Percentiles rank a stretch among this genome's conserved stretches.
phyloP scores from a whole-genome alignment of 2,113 vertebrate genomes.

The Natator depressus region DNA sequence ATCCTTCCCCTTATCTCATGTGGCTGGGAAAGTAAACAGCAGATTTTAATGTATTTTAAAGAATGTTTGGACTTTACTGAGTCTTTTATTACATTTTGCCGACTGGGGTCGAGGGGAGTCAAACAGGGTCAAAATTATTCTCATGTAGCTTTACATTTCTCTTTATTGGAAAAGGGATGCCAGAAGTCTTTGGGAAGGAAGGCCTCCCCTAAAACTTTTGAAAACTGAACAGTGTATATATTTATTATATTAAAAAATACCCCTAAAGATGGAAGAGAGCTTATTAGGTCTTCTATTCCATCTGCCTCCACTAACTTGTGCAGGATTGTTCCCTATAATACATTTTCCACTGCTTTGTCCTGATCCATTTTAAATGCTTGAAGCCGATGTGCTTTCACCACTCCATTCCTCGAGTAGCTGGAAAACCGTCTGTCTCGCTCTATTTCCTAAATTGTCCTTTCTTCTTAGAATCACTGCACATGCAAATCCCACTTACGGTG shows the following conservation, averaged over 20 bases:
- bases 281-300: not conserved
- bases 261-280: not conserved
- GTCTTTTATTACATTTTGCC: not conserved
- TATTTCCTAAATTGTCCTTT: no score
- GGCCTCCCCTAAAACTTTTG: not conserved
- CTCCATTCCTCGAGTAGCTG: no score
- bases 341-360: no score
- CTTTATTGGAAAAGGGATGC: not conserved
- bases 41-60: not conserved
- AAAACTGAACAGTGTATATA: not conserved
- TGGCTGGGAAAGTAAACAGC: not conserved
- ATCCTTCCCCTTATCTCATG: not conserved
- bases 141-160: not conserved
- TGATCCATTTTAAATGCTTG: no score
- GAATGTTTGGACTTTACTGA: not conserved
- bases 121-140: no score
- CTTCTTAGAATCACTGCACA: no score
- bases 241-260: not conserved
- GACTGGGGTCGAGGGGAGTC: not conserved
- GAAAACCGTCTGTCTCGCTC: no score
- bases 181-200: not conserved
- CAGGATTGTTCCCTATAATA: no score
- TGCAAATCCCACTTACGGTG: no score
- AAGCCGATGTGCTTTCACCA: no score
- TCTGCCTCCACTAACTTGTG: no score